phyloP scores from a whole-genome alignment of 2,113 vertebrate genomes.

The Syrrhaptes paradoxus region DNA sequence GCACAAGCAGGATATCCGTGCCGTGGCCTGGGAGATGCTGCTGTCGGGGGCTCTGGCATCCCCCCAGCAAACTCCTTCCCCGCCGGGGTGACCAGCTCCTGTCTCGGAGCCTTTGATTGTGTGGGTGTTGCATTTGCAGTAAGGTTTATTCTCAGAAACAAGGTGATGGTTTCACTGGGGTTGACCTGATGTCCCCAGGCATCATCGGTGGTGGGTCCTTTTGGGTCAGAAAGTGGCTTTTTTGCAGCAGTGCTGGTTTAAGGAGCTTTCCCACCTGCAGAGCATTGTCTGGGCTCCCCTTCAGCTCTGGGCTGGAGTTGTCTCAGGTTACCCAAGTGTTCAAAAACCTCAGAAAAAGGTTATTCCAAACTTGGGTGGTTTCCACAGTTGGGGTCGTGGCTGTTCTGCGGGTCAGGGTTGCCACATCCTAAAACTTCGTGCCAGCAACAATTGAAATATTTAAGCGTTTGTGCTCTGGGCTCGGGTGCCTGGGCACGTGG shows the following conservation, averaged over 20 bases:
- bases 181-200: neutral
- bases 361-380: neutral
- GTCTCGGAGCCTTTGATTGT: accelerated
- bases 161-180: neutral
- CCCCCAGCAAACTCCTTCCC: neutral
- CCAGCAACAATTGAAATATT: no score
- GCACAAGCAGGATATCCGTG: neutral
- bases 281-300: accelerated
- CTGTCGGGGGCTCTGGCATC: accelerated
- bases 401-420: neutral
- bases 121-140: accelerated
- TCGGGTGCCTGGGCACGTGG: accelerated
- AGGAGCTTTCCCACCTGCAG: neutral
- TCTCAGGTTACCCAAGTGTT: neutral
- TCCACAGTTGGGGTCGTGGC: neutral
- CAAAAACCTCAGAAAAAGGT: accelerated
- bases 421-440: neutral
- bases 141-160: neutral
- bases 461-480: neutral
- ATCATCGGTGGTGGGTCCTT: neutral
- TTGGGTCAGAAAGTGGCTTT: neutral
- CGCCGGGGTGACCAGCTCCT: neutral
- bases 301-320: neutral
- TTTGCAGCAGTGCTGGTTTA: neutral
- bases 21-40: neutral